Evolutionary conservation across 2,888 invertebrate genomes (phyloP).

Genomic region (Acanthococcus lagerstroemiae): DNA sequence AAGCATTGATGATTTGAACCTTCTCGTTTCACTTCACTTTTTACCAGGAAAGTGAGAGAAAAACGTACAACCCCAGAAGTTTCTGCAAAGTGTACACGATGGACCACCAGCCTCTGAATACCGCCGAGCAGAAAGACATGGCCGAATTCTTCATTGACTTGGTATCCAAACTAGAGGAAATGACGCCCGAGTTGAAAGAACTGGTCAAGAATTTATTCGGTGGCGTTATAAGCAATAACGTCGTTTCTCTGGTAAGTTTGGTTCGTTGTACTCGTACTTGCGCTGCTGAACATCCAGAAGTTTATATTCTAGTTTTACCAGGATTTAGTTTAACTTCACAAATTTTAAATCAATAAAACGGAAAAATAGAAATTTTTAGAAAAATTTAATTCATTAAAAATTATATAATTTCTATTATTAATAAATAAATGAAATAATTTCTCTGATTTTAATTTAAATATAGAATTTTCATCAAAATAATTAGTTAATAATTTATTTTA

Average conservation of each 20-base stretch:
- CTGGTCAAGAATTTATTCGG: conserved; percentile 85
- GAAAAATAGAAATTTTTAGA: too few species aligned
- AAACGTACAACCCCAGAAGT: conserved; percentile 88
- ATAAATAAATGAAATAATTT: too few species aligned
- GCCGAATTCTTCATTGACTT: conserved; percentile 95
- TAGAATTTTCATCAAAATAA: too few species aligned
- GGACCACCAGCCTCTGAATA: conserved; percentile 92
- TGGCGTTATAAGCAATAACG: conserved; percentile 88
- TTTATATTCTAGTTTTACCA: not conserved
- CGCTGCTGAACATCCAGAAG: not conserved
- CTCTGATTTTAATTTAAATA: too few species aligned
- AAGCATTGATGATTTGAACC: not conserved
- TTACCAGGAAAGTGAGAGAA: conserved; percentile 84
- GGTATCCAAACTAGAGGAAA: conserved; percentile 90
- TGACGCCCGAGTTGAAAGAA: conserved; percentile 80
- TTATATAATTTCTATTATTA: too few species aligned
- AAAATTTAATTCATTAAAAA: too few species aligned
- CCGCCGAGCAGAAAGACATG: conserved; percentile 96
- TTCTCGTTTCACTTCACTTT: too few species aligned
- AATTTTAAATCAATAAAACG: not conserved
- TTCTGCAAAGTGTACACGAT: conserved; percentile 92
- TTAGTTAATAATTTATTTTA: too few species aligned
- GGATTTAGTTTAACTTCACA: not conserved
- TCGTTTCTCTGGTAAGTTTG: conserved; percentile 69
- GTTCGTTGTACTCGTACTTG: not conserved